Evolutionary conservation across 2,888 invertebrate genomes (phyloP).

Genomic region (Pterostichus niger): DNA sequence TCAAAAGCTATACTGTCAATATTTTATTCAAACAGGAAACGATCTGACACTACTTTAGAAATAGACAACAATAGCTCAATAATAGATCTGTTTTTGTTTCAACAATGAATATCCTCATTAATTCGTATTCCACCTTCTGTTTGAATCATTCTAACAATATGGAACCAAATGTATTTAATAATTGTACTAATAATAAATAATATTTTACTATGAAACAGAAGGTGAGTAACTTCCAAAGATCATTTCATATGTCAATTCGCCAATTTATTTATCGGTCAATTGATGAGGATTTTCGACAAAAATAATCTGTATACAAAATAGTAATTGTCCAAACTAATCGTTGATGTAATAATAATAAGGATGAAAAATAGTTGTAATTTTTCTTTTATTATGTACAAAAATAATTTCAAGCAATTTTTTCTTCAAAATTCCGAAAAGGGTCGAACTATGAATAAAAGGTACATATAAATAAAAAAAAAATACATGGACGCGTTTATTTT

Average conservation of each 20-base stretch:
- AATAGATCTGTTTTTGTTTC: constrained; percentile 61
- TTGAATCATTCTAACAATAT: constrained; percentile 1
- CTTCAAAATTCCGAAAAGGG: constrained; percentile 28
- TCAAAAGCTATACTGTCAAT: constrained; percentile 62
- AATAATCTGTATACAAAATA: constrained; percentile 65
- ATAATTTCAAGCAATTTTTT: constrained; percentile 16
- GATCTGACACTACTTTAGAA: constrained; percentile 55
- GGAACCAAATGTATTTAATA: constrained; percentile 20
- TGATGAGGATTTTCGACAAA: constrained; percentile 62
- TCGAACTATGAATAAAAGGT: constrained; percentile 18
- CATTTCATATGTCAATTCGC: constrained; percentile 3
- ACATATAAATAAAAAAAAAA: constrained; percentile 4
- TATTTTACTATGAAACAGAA: constrained; percentile 16
- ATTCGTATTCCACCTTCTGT: constrained; percentile 34
- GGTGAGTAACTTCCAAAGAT: constrained; percentile 3
- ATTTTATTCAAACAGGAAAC: constrained; percentile 43
- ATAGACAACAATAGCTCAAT: constrained; percentile 60
- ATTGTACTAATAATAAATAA: constrained; percentile 9
- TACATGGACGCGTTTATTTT: constrained; percentile 62
- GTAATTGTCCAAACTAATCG: constrained; percentile 63
- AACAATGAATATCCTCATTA: constrained; percentile 59
- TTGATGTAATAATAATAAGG: constrained; percentile 60
- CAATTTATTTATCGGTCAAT: constrained; percentile 34
- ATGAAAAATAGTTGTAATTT: constrained; percentile 59
- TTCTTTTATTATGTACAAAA: constrained; percentile 21